Conservation (phyloP, 2,888 invertebrate species). For the Tuta absoluta region DNA sequence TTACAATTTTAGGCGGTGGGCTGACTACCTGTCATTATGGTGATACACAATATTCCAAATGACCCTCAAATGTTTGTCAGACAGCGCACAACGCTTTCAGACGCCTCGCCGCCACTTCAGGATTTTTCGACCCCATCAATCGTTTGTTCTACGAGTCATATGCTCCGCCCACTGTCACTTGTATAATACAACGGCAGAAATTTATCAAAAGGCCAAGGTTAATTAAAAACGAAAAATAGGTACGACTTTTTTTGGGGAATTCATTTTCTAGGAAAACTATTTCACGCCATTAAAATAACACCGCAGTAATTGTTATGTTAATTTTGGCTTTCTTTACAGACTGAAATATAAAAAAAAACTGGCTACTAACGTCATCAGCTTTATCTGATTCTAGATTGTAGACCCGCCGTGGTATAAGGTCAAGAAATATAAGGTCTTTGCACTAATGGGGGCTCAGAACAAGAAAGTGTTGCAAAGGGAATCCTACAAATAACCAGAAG, state of each 20-base stretch:
- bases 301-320: slow-evolving; percentile 25
- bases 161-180: neutral
- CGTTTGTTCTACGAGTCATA: neutral
- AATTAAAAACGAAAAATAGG: neutral
- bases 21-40: no score
- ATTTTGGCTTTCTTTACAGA: slow-evolving; percentile 24
- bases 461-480: no score
- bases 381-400: slow-evolving; percentile 24
- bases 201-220: neutral
- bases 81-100: no score
- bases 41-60: no score
- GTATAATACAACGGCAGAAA: neutral
- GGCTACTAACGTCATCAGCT: neutral
- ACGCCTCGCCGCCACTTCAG: no score
- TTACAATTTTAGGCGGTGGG: no score
- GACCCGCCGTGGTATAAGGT: neutral
- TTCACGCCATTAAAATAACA: slow-evolving; percentile 1
- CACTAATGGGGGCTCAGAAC: neutral
- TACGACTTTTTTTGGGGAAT: neutral
- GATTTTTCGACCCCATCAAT: no score
- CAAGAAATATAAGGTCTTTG: slow-evolving; percentile 9
- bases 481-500: no score
- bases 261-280: neutral
- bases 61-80: no score
- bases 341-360: slow-evolving; percentile 4